A percentile compares a stretch with the other conserved stretches of the same genome.
Evolutionary conservation across 2,113 vertebrate genomes (phyloP).

Genomic region (Coracopsis vasa): DNA sequence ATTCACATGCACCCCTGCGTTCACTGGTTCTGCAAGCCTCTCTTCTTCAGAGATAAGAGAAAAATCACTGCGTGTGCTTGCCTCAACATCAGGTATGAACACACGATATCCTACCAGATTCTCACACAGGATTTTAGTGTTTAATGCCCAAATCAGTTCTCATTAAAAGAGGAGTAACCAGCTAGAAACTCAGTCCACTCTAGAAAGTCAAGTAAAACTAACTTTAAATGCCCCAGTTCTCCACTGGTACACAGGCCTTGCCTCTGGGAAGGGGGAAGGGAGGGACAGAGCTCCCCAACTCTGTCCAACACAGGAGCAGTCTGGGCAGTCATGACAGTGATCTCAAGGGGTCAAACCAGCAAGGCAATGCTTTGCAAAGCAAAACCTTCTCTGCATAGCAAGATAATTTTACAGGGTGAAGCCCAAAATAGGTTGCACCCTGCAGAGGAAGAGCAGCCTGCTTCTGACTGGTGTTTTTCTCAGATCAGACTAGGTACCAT

Average conservation of each 20-base stretch:
- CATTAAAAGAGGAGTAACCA: not conserved
- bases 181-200: not conserved
- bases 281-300: not conserved
- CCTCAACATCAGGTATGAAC: not conserved
- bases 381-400: not conserved
- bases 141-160: not conserved
- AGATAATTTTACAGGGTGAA: not conserved
- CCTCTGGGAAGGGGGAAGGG: not conserved
- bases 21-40: not conserved
- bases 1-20: not conserved
- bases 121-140: not conserved
- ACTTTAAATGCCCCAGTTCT: not conserved
- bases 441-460: not conserved
- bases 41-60: not conserved
- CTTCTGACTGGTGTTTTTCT: not conserved
- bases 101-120: rapidly evolving
- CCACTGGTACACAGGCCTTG: rapidly evolving
- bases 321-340: rapidly evolving
- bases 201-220: not conserved
- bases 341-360: not conserved
- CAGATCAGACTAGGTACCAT: not conserved
- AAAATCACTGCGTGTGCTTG: not conserved
- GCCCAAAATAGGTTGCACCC: not conserved
- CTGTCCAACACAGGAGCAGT: not conserved
- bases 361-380: not conserved